Percentiles rank a stretch among this genome's conserved stretches.
Conservation (phyloP, 2,888 invertebrate species). For the Ferrisia virgata region DNA sequence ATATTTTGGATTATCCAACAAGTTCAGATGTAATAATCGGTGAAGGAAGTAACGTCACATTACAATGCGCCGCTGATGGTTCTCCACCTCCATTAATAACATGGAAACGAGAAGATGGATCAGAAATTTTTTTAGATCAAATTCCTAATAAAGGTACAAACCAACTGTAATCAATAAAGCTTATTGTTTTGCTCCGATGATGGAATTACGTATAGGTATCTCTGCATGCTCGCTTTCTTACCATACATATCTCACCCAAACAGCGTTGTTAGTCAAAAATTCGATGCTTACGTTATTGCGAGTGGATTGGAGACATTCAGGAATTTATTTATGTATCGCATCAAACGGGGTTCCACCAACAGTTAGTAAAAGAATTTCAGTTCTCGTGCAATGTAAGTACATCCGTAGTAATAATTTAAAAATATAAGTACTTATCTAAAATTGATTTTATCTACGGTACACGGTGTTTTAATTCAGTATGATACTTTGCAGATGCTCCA, state of each 20-base stretch:
- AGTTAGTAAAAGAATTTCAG: constrained; percentile 48
- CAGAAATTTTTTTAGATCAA: constrained; percentile 55
- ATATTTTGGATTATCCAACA: constrained; percentile 80
- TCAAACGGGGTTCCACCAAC: constrained; percentile 49
- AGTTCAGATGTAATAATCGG: constrained; percentile 81
- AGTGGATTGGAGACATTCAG: constrained; percentile 47
- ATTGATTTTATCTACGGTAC: no score
- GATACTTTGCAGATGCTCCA: constrained; percentile 46
- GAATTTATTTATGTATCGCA: constrained; percentile 48
- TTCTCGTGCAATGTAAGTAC: constrained; percentile 47
- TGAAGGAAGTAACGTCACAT: constrained; percentile 81
- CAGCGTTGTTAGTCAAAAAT: constrained; percentile 42
- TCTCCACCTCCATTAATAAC: constrained; percentile 80
- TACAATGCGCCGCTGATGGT: constrained; percentile 83
- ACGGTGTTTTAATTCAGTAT: not conserved
- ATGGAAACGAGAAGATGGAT: constrained; percentile 80
- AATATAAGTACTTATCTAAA: no score
- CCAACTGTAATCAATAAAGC: no score
- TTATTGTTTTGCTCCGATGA: no score
- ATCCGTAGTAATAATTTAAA: no score
- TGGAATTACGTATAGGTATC: not conserved
- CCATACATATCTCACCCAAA: not conserved
- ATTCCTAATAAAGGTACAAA: not conserved
- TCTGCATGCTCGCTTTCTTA: not conserved
- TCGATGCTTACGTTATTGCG: constrained; percentile 41